These are phyloP conservation scores for Platycheirus albimanus DNA, from an alignment of 2,888 invertebrate genomes.

Conservation along the genomic window DNA sequence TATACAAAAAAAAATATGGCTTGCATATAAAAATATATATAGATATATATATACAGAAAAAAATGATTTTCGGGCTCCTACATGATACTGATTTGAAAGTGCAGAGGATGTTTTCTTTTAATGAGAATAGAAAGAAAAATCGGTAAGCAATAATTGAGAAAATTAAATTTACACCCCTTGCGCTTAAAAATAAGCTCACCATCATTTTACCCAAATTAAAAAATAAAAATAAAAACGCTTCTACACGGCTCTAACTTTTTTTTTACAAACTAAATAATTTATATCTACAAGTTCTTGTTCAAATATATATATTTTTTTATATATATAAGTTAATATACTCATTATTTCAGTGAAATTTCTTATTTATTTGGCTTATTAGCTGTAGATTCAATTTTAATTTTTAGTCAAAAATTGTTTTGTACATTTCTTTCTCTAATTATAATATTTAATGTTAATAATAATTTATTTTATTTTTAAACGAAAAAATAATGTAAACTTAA, in stretches of 20 bases:
- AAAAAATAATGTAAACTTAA: slow-evolving; percentile 33
- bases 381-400: slow-evolving; percentile 78
- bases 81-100: slow-evolving; percentile 34
- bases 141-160: not conserved
- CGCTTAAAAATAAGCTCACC: slow-evolving; percentile 36
- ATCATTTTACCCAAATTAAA: slow-evolving; percentile 46
- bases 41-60: slow-evolving; percentile 66
- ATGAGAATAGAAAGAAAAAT: no score
- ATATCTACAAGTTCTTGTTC: slow-evolving; percentile 60
- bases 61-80: slow-evolving; percentile 22
- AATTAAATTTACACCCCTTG: slow-evolving; percentile 26
- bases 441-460: slow-evolving; percentile 48
- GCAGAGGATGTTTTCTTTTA: slow-evolving; percentile 49
- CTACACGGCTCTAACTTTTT: slow-evolving; percentile 44
- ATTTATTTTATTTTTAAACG: slow-evolving; percentile 22
- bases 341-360: slow-evolving; percentile 62
- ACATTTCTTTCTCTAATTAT: slow-evolving; percentile 76
- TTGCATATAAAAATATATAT: slow-evolving; percentile 71
- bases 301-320: slow-evolving; percentile 12
- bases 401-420: slow-evolving; percentile 71
- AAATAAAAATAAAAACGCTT: slow-evolving; percentile 39
- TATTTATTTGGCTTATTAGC: slow-evolving; percentile 79
- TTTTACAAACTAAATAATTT: slow-evolving; percentile 67
- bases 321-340: slow-evolving; percentile 51
- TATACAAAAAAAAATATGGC: slow-evolving; percentile 51